Evolutionary conservation across 2,888 invertebrate genomes (phyloP), one percentile per base, ranked within the genome.

Genomic region (Papilio gigon): DNA sequence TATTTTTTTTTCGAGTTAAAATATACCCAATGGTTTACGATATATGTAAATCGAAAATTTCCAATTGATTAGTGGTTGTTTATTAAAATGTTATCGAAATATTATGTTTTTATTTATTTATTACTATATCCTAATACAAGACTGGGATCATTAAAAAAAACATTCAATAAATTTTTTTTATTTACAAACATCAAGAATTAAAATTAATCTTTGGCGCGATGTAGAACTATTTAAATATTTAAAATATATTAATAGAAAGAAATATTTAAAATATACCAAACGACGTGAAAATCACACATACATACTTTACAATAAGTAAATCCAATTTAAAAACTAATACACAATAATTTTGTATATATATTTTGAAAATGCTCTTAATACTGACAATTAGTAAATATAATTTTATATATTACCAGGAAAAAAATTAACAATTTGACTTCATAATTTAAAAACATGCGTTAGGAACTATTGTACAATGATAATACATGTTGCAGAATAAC

Each of bases 61-160:
- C 58, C 59, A 65, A 44, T 67, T 67, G 60, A 63, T 71, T 67
- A 56, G 65, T 69, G 63, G 59, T 61, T 66, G 65, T 58, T 40
- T 40, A 68, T 66, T 69, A 65, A 69, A 69, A 61, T 65, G 69
- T 69, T 69, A 65, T 42, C 11, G 56, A 69, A 68, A 60, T 40
- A 40, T 25, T 3, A 0, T 44, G 30, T n/a, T 62, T 44, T 62
- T 30, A 47, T 62, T 62, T 20, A n/a, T n/a, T n/a, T n/a, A n/a
- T 35, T n/a, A n/a, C n/a, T 42, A 27, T 5, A 12, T 42, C 40
- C 22, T 61, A 17, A 17, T 14, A 25, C 8, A 40, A n/a, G 5
- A 17, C 42, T 25, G 50, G 27, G n/a, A n/a, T 50, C 25, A 25
- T 14, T 27, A 47, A 47, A 47, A 12, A 47, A n/a, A 1, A 4